Base-by-base conservation (phyloP, 2,113 vertebrate genomes). In the Scortum barcoo region DNA sequence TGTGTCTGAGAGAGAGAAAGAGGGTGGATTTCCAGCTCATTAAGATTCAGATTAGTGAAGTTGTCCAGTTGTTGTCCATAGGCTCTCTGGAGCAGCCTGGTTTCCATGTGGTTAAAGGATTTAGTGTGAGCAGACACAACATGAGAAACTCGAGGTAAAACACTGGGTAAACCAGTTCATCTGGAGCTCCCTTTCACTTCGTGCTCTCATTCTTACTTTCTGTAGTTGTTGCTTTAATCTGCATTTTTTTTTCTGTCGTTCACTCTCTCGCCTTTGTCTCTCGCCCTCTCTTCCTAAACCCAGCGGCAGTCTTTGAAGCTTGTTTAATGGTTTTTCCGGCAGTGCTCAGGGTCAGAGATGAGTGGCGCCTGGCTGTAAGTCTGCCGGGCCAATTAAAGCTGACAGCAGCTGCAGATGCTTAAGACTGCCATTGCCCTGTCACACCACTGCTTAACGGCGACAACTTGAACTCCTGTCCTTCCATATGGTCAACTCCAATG, bases 81-180 rank as follows among this genome's bases (percentile, higher is more conserved):
- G 71, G 80, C 82, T 80, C 60, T 85, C 56, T 83, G 51, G 51
- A 78, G 71, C 63, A 40, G 76, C 56, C 81, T 71, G 85, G 77
- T 81, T 79, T 88, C 84, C 73, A 54, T 84, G 83, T 80, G 76
- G 88, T 85, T 84, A 63, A 72, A 82, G 72, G 87, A 86, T 89
- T 86, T 85, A 81, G 72, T 82, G 42, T 50, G 72, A 88, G 82
- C 71, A 87, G 86, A 85, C 82, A 82, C 81, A 90, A 85, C 86
- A 87, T 54, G 63, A 83, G 71, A 78, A 74, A 83, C 78, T 79
- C 58, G 33, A 40, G 44, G 66, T 69, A 82, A 84, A 88, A 67
- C 69, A 58, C 30, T 75, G 84, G 76, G 90, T 91, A 87, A 87
- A 91, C 83, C 78, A 54, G 50, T 86, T 76, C 54, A 81, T 65